Percentiles rank a stretch among this genome's conserved stretches.
Evolutionary conservation across 2,888 invertebrate species (phyloP).

Genomic region (Diogma glabrata): DNA sequence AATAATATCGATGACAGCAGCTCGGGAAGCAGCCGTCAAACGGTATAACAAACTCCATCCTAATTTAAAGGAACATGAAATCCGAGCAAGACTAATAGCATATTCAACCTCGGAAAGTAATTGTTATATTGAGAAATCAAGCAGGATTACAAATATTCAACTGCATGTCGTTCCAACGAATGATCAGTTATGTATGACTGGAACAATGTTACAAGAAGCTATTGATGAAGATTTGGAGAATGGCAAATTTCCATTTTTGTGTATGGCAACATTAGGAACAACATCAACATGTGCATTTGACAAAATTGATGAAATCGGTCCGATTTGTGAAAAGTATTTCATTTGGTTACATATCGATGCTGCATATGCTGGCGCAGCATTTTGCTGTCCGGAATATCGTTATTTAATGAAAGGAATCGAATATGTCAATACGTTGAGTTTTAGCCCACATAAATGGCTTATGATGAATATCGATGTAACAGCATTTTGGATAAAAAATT

Average conservation of each 20-base stretch:
- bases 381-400: slow-evolving; percentile 13
- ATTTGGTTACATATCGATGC: slow-evolving; percentile 16
- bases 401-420: slow-evolving; percentile 3
- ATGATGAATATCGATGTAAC: slow-evolving; percentile 10
- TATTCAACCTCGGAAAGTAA: slow-evolving; percentile 83
- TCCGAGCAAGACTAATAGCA: slow-evolving; percentile 60
- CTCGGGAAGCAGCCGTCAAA: slow-evolving; percentile 48
- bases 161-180: too few species aligned
- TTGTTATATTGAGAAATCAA: slow-evolving; percentile 81
- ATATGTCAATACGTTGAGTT: slow-evolving; percentile 14
- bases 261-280: slow-evolving; percentile 11
- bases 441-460: slow-evolving; percentile 14
- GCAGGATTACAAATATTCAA: slow-evolving; percentile 66
- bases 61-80: slow-evolving; percentile 46
- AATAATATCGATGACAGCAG: slow-evolving; percentile 10
- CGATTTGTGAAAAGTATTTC: slow-evolving; percentile 11
- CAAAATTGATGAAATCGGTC: slow-evolving; percentile 7
- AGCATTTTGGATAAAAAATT: slow-evolving; percentile 11
- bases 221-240: slow-evolving; percentile 10
- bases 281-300: slow-evolving; percentile 14
- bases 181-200: slow-evolving; percentile 41
- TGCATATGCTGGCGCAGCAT: slow-evolving; percentile 12
- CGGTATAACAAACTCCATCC: slow-evolving; percentile 44
- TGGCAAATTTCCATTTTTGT: slow-evolving; percentile 14
- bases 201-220: slow-evolving; percentile 6